A percentile compares a stretch with the other conserved stretches of the same genome.
phyloP scores from a whole-genome alignment of 1,140 invertebrate genomes.

The Drosophila pallidifrons region DNA sequence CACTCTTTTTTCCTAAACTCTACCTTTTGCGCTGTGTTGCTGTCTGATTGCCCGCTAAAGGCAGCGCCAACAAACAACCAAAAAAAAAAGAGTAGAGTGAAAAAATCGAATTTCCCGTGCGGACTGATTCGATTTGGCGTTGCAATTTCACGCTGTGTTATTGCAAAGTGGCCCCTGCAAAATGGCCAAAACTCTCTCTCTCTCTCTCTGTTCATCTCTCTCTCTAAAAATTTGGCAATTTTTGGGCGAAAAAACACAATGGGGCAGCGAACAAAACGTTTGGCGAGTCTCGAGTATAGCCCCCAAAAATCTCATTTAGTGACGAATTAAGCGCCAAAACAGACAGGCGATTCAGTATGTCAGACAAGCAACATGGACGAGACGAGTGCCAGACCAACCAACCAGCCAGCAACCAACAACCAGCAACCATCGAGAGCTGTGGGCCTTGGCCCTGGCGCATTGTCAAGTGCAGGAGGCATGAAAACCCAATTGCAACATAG shows the following conservation, averaged over 20 bases:
- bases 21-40: slow-evolving; percentile 56
- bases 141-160: slow-evolving; percentile 85
- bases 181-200: not conserved
- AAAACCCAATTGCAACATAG: slow-evolving; percentile 14
- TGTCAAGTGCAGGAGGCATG: slow-evolving; percentile 66
- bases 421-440: not conserved
- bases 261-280: slow-evolving; percentile 11
- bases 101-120: slow-evolving; percentile 84
- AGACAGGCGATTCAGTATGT: slow-evolving; percentile 77
- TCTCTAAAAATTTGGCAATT: slow-evolving; percentile 64
- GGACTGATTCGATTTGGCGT: slow-evolving; percentile 84
- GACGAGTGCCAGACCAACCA: slow-evolving; percentile 10
- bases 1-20: not conserved
- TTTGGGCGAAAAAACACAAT: slow-evolving; percentile 24
- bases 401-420: not conserved
- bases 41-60: slow-evolving; percentile 79
- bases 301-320: slow-evolving; percentile 81
- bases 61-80: slow-evolving; percentile 39
- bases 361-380: slow-evolving; percentile 39
- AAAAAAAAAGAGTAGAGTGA: slow-evolving; percentile 10
- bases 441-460: slow-evolving; percentile 22
- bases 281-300: slow-evolving; percentile 16
- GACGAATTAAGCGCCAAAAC: slow-evolving; percentile 84
- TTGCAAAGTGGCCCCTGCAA: slow-evolving; percentile 78
- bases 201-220: not conserved